These are phyloP conservation scores for Vireo griseus DNA, from an alignment of 2,797 vertebrate genomes.

Conservation along the genomic window DNA sequence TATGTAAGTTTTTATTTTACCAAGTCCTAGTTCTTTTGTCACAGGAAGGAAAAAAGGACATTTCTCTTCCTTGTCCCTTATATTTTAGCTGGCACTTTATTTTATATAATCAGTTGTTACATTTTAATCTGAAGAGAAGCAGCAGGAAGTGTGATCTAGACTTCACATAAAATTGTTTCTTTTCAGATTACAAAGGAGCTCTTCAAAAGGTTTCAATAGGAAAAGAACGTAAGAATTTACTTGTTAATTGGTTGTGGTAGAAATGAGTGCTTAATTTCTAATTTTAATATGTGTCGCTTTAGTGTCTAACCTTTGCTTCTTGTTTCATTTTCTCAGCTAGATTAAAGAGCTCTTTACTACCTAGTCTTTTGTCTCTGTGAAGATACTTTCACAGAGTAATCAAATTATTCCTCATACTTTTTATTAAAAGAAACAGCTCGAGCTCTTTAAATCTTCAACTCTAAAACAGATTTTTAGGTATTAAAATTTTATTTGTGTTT, in stretches of 20 bases:
- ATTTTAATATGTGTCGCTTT: background rate
- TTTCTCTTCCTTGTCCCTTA: background rate
- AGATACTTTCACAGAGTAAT: background rate
- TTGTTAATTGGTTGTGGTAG: constrained; percentile 1
- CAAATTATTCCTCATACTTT: background rate
- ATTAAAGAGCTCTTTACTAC: background rate
- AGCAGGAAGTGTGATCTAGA: background rate
- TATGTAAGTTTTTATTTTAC: background rate
- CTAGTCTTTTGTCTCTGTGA: background rate
- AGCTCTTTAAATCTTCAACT: background rate
- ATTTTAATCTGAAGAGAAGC: constrained; percentile 4
- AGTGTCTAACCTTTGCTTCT: constrained; percentile 11
- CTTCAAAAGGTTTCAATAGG: background rate
- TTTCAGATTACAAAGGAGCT: background rate
- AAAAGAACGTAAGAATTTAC: background rate
- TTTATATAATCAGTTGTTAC: background rate
- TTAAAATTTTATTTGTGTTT: background rate
- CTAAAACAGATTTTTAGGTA: background rate
- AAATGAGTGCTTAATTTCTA: constrained; percentile 1
- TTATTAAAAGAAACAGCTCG: background rate
- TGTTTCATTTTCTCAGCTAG: constrained; percentile 25
- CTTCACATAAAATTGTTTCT: background rate
- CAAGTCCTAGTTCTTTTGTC: background rate
- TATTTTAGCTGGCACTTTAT: background rate
- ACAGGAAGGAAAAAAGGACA: background rate